These are phyloP conservation scores for Drosophila nigrodunni DNA, from an alignment of 1,140 invertebrate species.

Conservation along the genomic window DNA sequence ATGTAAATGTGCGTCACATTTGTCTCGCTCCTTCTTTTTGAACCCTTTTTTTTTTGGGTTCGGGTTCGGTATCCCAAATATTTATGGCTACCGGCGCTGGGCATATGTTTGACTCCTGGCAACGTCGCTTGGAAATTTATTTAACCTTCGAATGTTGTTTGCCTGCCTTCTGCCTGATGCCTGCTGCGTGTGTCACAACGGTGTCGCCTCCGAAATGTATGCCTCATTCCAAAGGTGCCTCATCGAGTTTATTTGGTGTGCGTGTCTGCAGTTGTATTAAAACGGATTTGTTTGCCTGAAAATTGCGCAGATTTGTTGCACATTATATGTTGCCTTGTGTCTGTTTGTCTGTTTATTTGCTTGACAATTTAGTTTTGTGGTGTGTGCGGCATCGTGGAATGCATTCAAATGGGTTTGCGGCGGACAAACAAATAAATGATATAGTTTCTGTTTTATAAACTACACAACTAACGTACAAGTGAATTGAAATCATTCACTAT, in stretches of 20 bases:
- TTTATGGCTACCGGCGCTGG: conserved; percentile 66
- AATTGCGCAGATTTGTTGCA: conserved; percentile 77
- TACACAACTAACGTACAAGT: not conserved
- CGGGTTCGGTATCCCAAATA: conserved; percentile 63
- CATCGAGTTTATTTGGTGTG: conserved; percentile 14
- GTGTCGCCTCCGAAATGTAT: conserved; percentile 42
- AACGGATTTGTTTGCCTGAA: conserved; percentile 66
- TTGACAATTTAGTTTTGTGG: conserved; percentile 43
- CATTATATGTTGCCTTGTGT: conserved; percentile 65
- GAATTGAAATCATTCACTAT: not conserved
- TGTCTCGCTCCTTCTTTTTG: conserved; percentile 39
- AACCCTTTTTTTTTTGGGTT: conserved; percentile 62
- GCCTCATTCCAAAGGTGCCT: not conserved
- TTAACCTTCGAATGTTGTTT: conserved; percentile 73
- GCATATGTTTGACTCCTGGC: conserved; percentile 65
- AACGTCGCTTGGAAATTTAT: conserved; percentile 60
- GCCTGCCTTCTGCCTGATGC: not conserved
- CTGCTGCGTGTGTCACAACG: conserved; percentile 53
- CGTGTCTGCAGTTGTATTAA: conserved; percentile 53
- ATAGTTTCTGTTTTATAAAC: not conserved
- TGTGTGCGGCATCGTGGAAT: conserved; percentile 8
- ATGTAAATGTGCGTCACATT: conserved; percentile 72
- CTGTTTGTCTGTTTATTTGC: conserved; percentile 44
- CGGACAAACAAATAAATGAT: conserved; percentile 41
- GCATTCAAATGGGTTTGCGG: conserved; percentile 41